phyloP scores from a whole-genome alignment of 2,113 vertebrate genomes.

The Archocentrus centrarchus region DNA sequence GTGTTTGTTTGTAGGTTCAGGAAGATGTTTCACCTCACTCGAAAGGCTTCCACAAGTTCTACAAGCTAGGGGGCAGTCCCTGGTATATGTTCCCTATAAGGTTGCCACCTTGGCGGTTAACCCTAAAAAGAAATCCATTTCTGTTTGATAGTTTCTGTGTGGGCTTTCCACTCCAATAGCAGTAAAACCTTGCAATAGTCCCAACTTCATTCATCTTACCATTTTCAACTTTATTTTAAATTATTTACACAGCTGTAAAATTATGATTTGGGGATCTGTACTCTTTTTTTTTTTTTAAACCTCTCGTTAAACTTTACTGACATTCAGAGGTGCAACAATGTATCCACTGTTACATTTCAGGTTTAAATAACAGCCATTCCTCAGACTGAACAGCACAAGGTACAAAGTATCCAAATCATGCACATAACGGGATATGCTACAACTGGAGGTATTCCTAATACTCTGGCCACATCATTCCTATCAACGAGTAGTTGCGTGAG shows the following conservation, averaged over 20 bases:
- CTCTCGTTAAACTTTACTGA: too few relatives aligned
- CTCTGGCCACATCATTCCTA: neutral
- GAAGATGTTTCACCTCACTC: neutral
- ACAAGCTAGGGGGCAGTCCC: neutral
- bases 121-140: neutral
- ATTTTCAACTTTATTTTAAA: neutral
- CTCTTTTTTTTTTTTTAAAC: too few relatives aligned
- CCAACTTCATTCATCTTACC: neutral
- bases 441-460: neutral
- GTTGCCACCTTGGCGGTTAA: neutral
- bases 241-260: neutral
- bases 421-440: neutral
- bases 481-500: neutral
- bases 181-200: fast-evolving
- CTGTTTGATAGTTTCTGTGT: neutral
- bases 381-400: too few relatives aligned
- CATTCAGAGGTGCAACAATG: too few relatives aligned
- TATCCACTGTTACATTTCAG: too few relatives aligned
- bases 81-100: too few relatives aligned
- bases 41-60: neutral
- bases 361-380: too few relatives aligned
- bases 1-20: neutral
- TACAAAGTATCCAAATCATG: too few relatives aligned
- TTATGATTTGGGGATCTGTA: neutral
- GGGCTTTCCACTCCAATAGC: neutral